Evolutionary conservation across 1,140 invertebrate genomes (phyloP).

Genomic region (Pseudomyrmex cubaensis): DNA sequence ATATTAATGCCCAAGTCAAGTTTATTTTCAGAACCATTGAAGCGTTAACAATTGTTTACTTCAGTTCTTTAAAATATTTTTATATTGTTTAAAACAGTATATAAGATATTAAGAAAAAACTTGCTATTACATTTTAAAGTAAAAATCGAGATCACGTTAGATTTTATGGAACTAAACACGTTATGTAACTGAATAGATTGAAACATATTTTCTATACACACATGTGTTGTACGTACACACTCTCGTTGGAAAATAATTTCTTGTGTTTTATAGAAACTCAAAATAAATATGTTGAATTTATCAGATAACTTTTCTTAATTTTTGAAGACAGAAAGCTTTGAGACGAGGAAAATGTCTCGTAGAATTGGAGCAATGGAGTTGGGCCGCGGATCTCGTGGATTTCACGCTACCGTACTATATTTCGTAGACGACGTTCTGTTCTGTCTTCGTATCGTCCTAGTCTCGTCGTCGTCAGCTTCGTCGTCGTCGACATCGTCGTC

Average conservation of each 20-base stretch:
- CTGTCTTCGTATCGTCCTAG: conserved; percentile 14
- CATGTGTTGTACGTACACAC: not conserved
- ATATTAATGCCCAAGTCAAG: not conserved
- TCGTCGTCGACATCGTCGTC: conserved; percentile 11
- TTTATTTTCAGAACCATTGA: too few species aligned
- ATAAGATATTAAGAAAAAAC: too few species aligned
- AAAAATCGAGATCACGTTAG: too few species aligned
- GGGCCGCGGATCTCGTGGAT: not conserved
- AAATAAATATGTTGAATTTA: too few species aligned
- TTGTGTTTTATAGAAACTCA: not conserved
- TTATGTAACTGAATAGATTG: too few species aligned
- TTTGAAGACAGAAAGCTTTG: not conserved
- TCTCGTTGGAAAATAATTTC: not conserved
- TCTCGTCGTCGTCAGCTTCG: conserved; percentile 18
- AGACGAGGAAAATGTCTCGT: not conserved
- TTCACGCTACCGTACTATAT: not conserved
- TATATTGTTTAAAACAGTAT: too few species aligned
- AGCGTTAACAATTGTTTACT: not conserved
- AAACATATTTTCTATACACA: not conserved
- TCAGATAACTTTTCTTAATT: not conserved
- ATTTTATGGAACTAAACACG: too few species aligned
- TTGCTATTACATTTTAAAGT: too few species aligned
- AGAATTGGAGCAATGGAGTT: conserved; percentile 11
- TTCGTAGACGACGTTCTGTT: conserved; percentile 12
- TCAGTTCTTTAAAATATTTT: too few species aligned